These are phyloP conservation scores for Myotis findleyi DNA, from an alignment of 2,797 vertebrate species.

Conservation along the genomic window DNA sequence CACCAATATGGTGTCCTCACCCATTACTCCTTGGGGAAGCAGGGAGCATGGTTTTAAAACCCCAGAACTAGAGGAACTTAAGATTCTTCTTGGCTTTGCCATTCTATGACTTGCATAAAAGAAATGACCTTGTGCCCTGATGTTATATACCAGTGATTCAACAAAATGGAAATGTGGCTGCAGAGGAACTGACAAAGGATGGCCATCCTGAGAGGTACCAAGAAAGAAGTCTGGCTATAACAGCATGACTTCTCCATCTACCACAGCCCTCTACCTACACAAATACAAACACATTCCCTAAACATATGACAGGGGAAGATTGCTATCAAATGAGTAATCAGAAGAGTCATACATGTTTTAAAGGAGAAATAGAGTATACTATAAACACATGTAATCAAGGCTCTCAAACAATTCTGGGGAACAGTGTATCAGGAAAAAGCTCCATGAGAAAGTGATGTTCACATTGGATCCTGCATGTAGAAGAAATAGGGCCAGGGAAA, in stretches of 20 bases:
- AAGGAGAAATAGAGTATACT: background rate
- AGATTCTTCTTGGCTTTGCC: slow-evolving; percentile 44
- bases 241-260: background rate
- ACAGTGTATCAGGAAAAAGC: background rate
- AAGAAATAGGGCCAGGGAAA: background rate
- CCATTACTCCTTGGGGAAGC: background rate
- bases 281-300: background rate
- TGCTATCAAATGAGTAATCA: background rate
- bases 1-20: background rate
- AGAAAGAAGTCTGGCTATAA: background rate
- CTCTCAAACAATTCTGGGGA: background rate
- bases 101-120: slow-evolving; percentile 35
- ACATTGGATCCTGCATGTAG: background rate
- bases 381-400: background rate
- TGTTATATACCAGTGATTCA: slow-evolving; percentile 10
- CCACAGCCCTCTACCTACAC: background rate
- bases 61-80: background rate
- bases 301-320: background rate
- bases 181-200: background rate
- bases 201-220: background rate
- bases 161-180: slow-evolving; percentile 52
- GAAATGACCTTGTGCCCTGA: background rate
- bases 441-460: background rate
- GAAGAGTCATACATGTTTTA: background rate
- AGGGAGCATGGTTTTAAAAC: background rate